Evolutionary conservation across 2,888 invertebrate genomes (phyloP).

Genomic region (Drosophila borealis): DNA sequence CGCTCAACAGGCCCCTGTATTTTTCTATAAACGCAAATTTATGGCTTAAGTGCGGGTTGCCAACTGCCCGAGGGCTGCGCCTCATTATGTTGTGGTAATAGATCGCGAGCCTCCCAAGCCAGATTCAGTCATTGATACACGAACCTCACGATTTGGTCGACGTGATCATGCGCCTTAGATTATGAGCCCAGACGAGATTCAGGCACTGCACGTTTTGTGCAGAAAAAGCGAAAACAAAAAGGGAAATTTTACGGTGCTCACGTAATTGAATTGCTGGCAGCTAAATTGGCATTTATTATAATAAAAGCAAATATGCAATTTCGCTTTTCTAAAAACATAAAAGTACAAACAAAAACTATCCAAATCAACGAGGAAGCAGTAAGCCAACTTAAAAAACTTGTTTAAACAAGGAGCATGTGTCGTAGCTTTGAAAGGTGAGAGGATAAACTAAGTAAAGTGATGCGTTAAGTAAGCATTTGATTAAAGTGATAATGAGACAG

Average conservation of each 20-base stretch:
- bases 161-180: conserved; percentile 59
- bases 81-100: conserved; percentile 54
- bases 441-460: conserved; percentile 7
- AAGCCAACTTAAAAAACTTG: conserved; percentile 22
- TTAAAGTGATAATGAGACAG: conserved; percentile 23
- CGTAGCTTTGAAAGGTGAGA: conserved; percentile 29
- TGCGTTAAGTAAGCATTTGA: conserved; percentile 21
- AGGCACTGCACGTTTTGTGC: conserved; percentile 67
- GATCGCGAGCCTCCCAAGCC: conserved; percentile 41
- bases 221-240: conserved; percentile 59
- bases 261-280: conserved; percentile 78
- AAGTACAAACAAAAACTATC: conserved; percentile 4
- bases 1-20: conserved; percentile 41
- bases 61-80: conserved; percentile 37
- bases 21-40: conserved; percentile 47
- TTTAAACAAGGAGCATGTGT: conserved; percentile 23
- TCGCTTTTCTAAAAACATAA: conserved; percentile 53
- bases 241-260: conserved; percentile 75
- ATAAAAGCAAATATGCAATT: conserved; percentile 81
- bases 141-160: conserved; percentile 65
- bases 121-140: conserved; percentile 48
- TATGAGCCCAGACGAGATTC: conserved; percentile 56
- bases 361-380: conserved; percentile 41
- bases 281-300: conserved; percentile 79
- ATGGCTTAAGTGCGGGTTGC: conserved; percentile 46